Evolutionary conservation across 1,140 invertebrate genomes (phyloP).

Genomic region (Zaprionus tsacasi): DNA sequence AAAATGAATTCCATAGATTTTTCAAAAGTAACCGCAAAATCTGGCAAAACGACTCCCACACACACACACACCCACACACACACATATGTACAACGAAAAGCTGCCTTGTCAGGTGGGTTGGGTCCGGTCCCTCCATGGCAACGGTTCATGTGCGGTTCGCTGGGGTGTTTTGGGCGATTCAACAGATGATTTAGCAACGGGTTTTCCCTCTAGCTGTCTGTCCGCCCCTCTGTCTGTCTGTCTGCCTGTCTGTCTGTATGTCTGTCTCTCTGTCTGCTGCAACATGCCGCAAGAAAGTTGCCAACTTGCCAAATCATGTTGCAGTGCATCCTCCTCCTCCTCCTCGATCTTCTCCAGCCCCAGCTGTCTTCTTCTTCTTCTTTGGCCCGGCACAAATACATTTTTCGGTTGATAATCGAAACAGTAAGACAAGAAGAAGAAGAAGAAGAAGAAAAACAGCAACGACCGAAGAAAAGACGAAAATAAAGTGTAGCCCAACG

Average conservation of each 20-base stretch:
- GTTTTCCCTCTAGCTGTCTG: slow-evolving; percentile 47
- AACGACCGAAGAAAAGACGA: neutral
- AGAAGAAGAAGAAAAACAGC: too few relatives aligned
- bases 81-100: slow-evolving; percentile 32
- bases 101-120: slow-evolving; percentile 73
- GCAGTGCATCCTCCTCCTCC: slow-evolving; percentile 30
- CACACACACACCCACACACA: too few relatives aligned
- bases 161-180: slow-evolving; percentile 25
- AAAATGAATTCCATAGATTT: slow-evolving; percentile 71
- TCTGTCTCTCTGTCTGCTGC: slow-evolving; percentile 34
- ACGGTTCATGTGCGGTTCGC: neutral
- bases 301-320: slow-evolving; percentile 74
- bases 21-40: slow-evolving; percentile 79
- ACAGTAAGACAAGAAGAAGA: slow-evolving; percentile 18
- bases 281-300: slow-evolving; percentile 69
- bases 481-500: slow-evolving; percentile 52
- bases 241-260: slow-evolving; percentile 1
- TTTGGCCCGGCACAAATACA: slow-evolving; percentile 42
- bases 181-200: slow-evolving; percentile 76
- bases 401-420: slow-evolving; percentile 68
- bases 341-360: neutral
- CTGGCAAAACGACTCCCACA: slow-evolving; percentile 70
- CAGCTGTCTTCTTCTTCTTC: slow-evolving; percentile 19
- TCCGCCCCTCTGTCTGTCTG: neutral
- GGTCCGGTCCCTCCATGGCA: neutral